A percentile compares a stretch with the other conserved stretches of the same genome.
Conservation (phyloP, 2,888 invertebrate genomes). For the Deilephila porcellus region DNA sequence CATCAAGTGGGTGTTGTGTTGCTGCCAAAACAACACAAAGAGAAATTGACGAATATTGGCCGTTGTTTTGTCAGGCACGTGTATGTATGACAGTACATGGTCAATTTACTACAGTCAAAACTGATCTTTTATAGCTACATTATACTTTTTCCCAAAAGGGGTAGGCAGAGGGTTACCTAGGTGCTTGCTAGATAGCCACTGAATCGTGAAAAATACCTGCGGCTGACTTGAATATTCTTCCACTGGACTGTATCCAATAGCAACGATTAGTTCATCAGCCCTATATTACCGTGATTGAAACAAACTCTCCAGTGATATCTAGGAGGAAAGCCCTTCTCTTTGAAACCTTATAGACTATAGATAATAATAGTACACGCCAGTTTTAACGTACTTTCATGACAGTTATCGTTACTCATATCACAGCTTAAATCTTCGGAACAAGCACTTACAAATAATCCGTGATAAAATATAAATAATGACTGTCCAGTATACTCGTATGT, state of each 20-base stretch:
- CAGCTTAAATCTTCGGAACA: slow-evolving; percentile 1
- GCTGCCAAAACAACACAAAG: slow-evolving; percentile 6
- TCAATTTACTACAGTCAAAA: not conserved
- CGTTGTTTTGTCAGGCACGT: not conserved
- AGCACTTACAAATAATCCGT: slow-evolving; percentile 4
- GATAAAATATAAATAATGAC: not conserved
- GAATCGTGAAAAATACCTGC: too few relatives aligned
- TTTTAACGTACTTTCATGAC: not conserved
- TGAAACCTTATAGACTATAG: too few relatives aligned
- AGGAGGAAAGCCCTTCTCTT: too few relatives aligned
- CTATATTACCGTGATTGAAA: too few relatives aligned
- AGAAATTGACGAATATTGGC: not conserved
- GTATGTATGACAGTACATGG: not conserved
- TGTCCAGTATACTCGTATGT: not conserved
- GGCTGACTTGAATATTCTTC: too few relatives aligned
- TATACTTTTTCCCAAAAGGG: too few relatives aligned
- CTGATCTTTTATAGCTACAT: too few relatives aligned
- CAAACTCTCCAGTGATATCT: too few relatives aligned
- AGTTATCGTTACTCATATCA: not conserved
- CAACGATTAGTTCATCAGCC: too few relatives aligned
- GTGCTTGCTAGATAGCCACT: too few relatives aligned
- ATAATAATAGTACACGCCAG: not conserved
- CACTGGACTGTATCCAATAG: too few relatives aligned
- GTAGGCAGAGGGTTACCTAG: too few relatives aligned
- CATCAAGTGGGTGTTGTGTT: slow-evolving; percentile 7